Conservation (phyloP, 1,140 invertebrate species). For the Carposina sasakii region DNA sequence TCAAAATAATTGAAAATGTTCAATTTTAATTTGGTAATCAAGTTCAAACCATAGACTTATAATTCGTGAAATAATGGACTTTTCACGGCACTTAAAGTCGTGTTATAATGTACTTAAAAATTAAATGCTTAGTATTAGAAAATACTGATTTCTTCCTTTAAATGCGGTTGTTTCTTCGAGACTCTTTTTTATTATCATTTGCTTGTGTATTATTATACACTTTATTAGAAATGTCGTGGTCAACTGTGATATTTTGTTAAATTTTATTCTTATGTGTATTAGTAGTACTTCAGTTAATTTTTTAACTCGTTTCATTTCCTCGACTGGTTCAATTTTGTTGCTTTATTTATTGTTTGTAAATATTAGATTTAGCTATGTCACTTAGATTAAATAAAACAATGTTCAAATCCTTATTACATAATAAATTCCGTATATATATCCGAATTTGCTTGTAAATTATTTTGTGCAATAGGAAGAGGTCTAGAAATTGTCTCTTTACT, state of each 20-base stretch:
- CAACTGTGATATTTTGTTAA: slow-evolving; percentile 72
- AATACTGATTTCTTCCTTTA: slow-evolving; percentile 34
- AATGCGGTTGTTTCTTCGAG: slow-evolving; percentile 27
- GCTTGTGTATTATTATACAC: slow-evolving; percentile 28
- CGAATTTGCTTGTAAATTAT: slow-evolving; percentile 34
- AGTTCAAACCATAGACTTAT: too few species aligned
- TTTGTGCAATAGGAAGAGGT: slow-evolving; percentile 65
- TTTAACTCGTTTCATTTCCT: slow-evolving; percentile 34
- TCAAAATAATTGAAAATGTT: too few species aligned
- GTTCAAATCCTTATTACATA: slow-evolving; percentile 35
- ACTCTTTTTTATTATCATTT: slow-evolving; percentile 16
- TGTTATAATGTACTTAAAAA: slow-evolving; percentile 70
- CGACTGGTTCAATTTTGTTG: slow-evolving; percentile 54
- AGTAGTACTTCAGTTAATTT: slow-evolving; percentile 40
- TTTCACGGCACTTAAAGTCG: too few species aligned
- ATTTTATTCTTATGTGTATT: slow-evolving; percentile 64
- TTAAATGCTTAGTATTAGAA: slow-evolving; percentile 49
- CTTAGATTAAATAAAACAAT: slow-evolving; percentile 41
- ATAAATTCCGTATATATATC: slow-evolving; percentile 19
- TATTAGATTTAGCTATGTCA: slow-evolving; percentile 38
- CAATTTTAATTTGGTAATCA: too few species aligned
- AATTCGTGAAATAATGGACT: too few species aligned
- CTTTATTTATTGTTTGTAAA: slow-evolving; percentile 70
- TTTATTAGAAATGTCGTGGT: slow-evolving; percentile 62
- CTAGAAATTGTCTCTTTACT: slow-evolving; percentile 42